Evolutionary conservation across 2,113 vertebrate species (phyloP), one percentile per base, ranked within the genome.

Genomic region (Gymnarchus niloticus): DNA sequence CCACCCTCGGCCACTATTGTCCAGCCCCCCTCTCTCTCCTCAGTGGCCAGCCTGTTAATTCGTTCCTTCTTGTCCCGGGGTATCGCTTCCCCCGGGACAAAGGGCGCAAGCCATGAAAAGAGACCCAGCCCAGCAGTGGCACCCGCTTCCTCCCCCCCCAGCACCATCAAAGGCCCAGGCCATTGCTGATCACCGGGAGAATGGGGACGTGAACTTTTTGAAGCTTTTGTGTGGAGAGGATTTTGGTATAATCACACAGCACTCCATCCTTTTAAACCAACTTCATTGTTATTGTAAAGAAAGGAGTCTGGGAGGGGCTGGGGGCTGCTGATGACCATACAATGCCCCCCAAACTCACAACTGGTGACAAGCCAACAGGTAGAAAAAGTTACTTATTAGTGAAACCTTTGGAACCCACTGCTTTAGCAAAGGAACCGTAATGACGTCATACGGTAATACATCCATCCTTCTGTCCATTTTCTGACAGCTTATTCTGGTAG

Each of bases 221-320:
- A 86, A 81, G 78, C 57, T 21, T 83, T 86, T 86, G 57, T 69
- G 51, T 44, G 33, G 33, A 56, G 8, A 69, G 85, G 85, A 86
- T 86, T 86, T 86, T n/a, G 69, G 49, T 65, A 82, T 82, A 82
- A 86, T 69, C 57, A 69, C 80, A 69, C 57, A 49, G 59, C n/a
- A 52, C 28, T 69, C 57, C 48, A 19, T 77, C 80, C 54, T 41
- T 54, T 69, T 69, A 83, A 69, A 86, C 33, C 49, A 7, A 86
- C 85, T 83, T 69, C 59, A 86, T 86, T 86, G 80, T 86, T 33
- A 41, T 33, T 51, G 41, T 54, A 52, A 69, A 83, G 85, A 86
- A 86, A 59, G 41, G 52, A 46, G n/a, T 73, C 19, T 19, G 14
- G 52, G 84, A 23, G 8, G 48, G 61, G 48, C 52, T 44, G 21